These are phyloP conservation scores for Telmatherina bonti DNA, from an alignment of 2,797 vertebrate species.

Conservation along the genomic window DNA sequence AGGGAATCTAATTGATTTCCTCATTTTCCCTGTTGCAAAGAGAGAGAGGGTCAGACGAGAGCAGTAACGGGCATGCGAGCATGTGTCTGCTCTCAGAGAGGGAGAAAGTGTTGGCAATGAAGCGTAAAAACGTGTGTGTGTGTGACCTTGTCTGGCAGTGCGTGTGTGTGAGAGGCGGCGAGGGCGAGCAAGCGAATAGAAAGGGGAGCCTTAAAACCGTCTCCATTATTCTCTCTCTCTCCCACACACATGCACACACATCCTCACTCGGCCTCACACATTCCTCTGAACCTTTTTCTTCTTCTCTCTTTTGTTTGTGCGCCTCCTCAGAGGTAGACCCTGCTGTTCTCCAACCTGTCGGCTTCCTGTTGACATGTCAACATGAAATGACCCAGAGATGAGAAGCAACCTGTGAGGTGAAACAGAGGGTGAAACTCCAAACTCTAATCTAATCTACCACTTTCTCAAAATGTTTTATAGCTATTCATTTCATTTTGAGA, in stretches of 20 bases:
- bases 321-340: neutral
- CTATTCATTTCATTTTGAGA: too few species aligned
- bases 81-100: neutral
- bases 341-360: neutral
- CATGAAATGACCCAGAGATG: neutral
- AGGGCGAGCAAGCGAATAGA: neutral
- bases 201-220: neutral
- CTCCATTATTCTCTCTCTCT: constrained; percentile 1
- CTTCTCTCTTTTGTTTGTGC: neutral
- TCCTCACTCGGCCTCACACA: neutral
- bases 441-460: too few species aligned
- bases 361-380: neutral
- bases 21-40: neutral
- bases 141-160: neutral
- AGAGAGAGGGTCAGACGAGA: neutral
- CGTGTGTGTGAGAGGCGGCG: neutral
- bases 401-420: too few species aligned
- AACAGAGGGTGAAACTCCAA: too few species aligned
- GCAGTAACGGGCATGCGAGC: neutral
- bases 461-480: too few species aligned
- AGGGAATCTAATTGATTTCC: neutral
- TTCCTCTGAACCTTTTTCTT: neutral
- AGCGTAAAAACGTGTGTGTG: neutral
- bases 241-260: constrained; percentile 13
- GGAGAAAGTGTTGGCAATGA: neutral